Evolutionary conservation across 64 coral and sea anemone species (phyloP).

Genomic region (Montipora capricornis): DNA sequence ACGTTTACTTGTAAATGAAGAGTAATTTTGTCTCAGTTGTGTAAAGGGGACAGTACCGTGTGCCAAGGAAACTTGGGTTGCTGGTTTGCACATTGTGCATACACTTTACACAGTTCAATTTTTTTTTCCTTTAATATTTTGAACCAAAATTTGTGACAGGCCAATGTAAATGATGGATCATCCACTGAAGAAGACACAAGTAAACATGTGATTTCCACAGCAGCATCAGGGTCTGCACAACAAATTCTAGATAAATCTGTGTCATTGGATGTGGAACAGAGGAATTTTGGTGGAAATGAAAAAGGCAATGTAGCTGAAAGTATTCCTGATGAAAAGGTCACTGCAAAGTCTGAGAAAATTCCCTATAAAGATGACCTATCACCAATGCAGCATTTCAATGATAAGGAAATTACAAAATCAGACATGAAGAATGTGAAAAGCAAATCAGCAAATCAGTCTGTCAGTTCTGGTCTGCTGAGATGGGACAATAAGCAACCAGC

Average conservation of each 20-base stretch:
- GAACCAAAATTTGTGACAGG: background rate
- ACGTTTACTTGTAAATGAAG: no score
- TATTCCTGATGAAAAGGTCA: background rate
- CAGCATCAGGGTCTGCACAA: background rate
- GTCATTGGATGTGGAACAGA: background rate
- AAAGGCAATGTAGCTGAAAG: background rate
- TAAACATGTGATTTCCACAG: background rate
- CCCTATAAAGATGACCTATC: background rate
- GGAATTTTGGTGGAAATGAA: background rate
- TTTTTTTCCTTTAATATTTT: no score
- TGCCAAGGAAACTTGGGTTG: no score
- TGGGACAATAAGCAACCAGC: constrained; percentile 16
- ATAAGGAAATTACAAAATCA: background rate
- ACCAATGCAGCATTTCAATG: background rate
- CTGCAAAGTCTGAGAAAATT: background rate
- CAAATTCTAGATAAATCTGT: background rate
- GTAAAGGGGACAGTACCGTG: no score
- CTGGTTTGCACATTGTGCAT: no score
- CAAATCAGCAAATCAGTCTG: background rate
- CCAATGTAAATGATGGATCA: background rate
- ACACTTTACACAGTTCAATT: no score
- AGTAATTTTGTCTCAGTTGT: no score
- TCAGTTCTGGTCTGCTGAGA: background rate
- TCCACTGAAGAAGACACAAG: background rate
- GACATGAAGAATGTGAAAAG: background rate